Evolutionary conservation across 2,797 vertebrate genomes (phyloP), one percentile per base, ranked within the genome.

Genomic region (Dicrostonyx torquatus): DNA sequence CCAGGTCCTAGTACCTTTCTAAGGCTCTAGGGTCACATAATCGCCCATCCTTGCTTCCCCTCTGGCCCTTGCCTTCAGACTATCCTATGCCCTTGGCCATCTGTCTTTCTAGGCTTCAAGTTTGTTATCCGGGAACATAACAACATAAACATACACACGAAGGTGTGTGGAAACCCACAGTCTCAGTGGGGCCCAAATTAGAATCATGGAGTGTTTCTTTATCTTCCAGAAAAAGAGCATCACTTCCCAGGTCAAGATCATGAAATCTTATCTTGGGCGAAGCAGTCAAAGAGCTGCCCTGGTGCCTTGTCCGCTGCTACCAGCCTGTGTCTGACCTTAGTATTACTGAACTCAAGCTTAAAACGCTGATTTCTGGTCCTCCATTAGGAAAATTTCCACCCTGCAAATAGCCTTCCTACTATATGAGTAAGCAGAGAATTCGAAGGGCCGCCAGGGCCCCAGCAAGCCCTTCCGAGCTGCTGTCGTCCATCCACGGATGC

Each of bases 401-500:
- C 77, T 90, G 17, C 37, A 92, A 73, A 72, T 83, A 68, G 58
- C 3, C 66, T 79, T 83, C 45, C 60, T 93, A 8, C 45, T 11
- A 29, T 40, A 73, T 50, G 70, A 91, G 20, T 31, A 92, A 89
- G 95, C 34, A 89, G 95, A 95, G 76, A 31, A 91, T 86, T 82
- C 84, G 78, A 89, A 55, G 31, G 18, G 17, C 20, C 48, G 34
- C 0, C 4, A 50, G 40, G 24, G 2, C 4, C 48, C 55, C 84
- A 89, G n/a, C 77, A 95, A 84, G 70, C n/a, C 26, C 53, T 93
- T 80, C 89, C 7, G 40, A n/a, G 40, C 13, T 89, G 34, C 75
- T 80, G 78, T 40, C 40, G 26, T 7, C 87, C 45, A 62, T 88
- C 26, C 73, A 64, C 8, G 62, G 73, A 84, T 50, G 53, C n/a